Base-by-base conservation (phyloP, 2,113 vertebrate genomes). In the Nycticorax nycticorax region DNA sequence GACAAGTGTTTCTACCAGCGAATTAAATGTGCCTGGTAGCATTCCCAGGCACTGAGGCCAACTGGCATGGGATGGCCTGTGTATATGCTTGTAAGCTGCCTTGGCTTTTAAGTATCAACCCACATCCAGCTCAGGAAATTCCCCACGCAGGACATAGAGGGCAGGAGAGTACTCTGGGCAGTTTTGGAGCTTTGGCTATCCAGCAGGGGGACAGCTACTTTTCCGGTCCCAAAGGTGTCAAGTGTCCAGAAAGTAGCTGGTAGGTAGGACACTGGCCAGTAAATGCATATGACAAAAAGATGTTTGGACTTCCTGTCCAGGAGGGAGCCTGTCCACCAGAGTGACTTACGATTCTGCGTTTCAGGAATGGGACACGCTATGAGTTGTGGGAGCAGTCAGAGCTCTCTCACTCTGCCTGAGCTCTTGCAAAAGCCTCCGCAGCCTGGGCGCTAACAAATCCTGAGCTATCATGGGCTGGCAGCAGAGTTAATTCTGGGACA, bases 241-340 rank as follows among this genome's bases (percentile, higher is more conserved):
- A 59, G 27, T 55, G 20, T 74, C 35, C 75, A 43, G 47, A 53
- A 75, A 63, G 32, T 15, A 73, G 28, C 10, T 84, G 47, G 52
- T 50, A 55, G 39, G 71, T 28, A 59, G 43, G 43, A 45, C 28
- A n/a, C 3, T 12, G 50, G 30, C n/a, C 48, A 87, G 41, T 45
- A 59, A 91, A 83, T 0, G 1, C 0, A 0, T 19, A 17, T 43
- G 68, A 59, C 18, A 43, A 67, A 22, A 63, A 2, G 8, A 24
- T 1, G 3, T 15, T 59, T 6, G 9, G 33, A 32, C 55, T 12
- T 59, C 68, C 57, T 53, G 23, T 48, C 23, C 57, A 48, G 53
- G 32, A 20, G 6, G 56, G 17, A 3, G 8, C 30, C 35, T n/a
- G 30, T 4, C 15, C 55, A 28, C 20, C 35, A 32, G 37, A 35